Base-by-base conservation (phyloP, 1,140 invertebrate genomes). In the Mactra quadrangularis region DNA sequence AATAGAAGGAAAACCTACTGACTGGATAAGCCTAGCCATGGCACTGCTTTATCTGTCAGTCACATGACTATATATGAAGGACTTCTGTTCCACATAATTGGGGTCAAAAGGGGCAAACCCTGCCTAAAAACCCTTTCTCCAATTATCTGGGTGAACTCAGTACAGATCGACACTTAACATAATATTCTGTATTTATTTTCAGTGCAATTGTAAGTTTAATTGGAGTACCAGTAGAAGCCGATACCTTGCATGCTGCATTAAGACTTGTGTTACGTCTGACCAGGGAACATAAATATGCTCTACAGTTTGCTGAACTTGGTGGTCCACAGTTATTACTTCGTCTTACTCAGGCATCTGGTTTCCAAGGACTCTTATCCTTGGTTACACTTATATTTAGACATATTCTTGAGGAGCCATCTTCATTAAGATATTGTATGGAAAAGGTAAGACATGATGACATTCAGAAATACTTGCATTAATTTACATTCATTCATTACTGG, bases 301-400 rank as follows among this genome's bases (percentile, higher is more conserved):
- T 95, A 86, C 93, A 95, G 3, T 98, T 98, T 92, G 96, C 96
- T 19, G 93, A 95, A 35, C 93, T 95, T 29, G 96, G 96, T 17
- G 97, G 97, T 3, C 95, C 97, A 0, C 95, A 95, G 50, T 93
- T 95, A 45, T 91, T 98, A 1, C 92, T 97, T 0, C 94, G 95
- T 35, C 94, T 97, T 90, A 96, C 95, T 31, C 95, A 97, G 88
- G 94, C 94, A 0, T 96, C 95, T 50, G 94, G 94, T 22, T 97
- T 97, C 87, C 95, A 95, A 76, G 97, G 97, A 3, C 97, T 96
- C 89, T 94, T 96, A 4, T 96, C 95, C 52, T 93, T 98, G 45
- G 95, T 96, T 1, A 97, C 97, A 0, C 94, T 98, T 3, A 92
- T 98, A 3, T 96, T 98, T 84, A 94, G 97, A 52, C 97, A 98